phyloP scores from a whole-genome alignment of 2,797 vertebrate species.

The Allobates femoralis region DNA sequence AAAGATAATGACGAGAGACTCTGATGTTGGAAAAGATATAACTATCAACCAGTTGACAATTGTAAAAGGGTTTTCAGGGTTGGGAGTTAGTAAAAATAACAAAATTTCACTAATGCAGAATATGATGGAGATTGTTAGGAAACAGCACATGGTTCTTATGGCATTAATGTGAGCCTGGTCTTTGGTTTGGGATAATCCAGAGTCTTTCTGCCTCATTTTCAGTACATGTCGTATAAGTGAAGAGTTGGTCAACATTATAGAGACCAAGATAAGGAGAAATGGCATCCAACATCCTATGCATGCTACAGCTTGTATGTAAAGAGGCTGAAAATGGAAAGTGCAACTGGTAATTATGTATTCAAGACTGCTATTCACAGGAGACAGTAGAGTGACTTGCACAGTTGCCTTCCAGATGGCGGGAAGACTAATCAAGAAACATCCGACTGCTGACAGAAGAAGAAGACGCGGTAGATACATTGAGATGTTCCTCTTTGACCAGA shows the following conservation, averaged over 20 bases:
- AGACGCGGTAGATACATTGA: not conserved
- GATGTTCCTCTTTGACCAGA: not conserved
- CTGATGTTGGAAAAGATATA: not conserved
- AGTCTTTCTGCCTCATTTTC: not conserved
- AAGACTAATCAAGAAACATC: not conserved
- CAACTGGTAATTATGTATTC: not conserved
- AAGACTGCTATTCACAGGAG: not conserved
- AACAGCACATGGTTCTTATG: not conserved
- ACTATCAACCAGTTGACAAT: not conserved
- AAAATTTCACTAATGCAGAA: not conserved
- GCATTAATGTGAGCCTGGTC: not conserved
- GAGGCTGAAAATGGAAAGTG: not conserved
- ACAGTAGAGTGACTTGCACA: not conserved
- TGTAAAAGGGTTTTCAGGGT: not conserved
- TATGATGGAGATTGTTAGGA: not conserved
- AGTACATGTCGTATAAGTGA: not conserved
- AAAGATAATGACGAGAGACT: not conserved
- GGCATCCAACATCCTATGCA: constrained; percentile 11
- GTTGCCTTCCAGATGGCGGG: not conserved
- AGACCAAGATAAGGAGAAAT: not conserved
- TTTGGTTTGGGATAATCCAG: not conserved
- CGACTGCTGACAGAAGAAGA: not conserved
- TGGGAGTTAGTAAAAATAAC: not conserved
- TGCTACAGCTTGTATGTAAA: not conserved
- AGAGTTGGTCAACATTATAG: not conserved